Conservation (phyloP, 2,113 vertebrate genomes). For the Chunga burmeisteri region DNA sequence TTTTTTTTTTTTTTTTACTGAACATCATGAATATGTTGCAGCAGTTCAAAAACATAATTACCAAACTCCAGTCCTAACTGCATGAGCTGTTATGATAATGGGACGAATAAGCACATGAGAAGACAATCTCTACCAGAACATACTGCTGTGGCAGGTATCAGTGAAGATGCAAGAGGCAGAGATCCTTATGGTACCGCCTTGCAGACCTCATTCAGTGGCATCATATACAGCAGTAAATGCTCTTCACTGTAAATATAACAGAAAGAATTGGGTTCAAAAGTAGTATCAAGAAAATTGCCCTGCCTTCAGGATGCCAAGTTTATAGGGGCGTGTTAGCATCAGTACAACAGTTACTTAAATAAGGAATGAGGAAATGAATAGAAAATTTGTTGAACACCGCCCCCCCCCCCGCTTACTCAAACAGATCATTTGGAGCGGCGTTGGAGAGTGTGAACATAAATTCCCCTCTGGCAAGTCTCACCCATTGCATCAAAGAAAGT, state of each 20-base stretch:
- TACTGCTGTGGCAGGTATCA: neutral
- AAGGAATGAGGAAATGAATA: neutral
- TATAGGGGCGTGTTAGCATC: neutral
- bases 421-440: neutral
- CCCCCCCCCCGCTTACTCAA: neutral
- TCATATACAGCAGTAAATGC: neutral
- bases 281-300: neutral
- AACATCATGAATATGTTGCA: neutral
- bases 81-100: neutral
- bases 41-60: neutral
- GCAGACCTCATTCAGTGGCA: neutral
- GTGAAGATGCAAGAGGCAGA: neutral
- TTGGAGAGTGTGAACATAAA: neutral
- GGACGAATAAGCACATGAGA: neutral
- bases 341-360: neutral
- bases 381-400: neutral
- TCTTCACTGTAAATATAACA: neutral
- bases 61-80: neutral
- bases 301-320: neutral
- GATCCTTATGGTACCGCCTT: neutral
- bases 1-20: neutral
- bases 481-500: neutral
- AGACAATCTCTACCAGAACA: neutral
- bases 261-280: neutral
- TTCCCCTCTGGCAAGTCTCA: neutral